Evolutionary conservation across 2,113 vertebrate species (phyloP).

Genomic region (Trinectes maculatus): DNA sequence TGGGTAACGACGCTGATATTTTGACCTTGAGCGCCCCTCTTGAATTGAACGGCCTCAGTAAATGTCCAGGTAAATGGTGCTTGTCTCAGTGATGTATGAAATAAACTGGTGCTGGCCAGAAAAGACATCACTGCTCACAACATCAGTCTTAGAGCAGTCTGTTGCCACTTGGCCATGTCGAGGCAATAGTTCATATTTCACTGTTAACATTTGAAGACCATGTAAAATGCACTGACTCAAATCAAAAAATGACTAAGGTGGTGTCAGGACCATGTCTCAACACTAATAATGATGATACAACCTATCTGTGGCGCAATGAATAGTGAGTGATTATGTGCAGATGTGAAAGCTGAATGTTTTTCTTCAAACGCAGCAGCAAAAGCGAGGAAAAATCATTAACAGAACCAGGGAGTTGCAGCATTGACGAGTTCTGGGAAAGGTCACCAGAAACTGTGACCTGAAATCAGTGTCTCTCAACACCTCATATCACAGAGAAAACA

Average conservation of each 20-base stretch:
- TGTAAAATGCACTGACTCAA: conserved; percentile 59
- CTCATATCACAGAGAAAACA: conserved; percentile 7
- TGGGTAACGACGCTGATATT: conserved; percentile 63
- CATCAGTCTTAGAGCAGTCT: conserved; percentile 58
- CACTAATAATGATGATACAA: conserved; percentile 38
- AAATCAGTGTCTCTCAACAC: too few species aligned
- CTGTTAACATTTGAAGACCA: conserved; percentile 58
- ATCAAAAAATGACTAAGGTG: conserved; percentile 51
- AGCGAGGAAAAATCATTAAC: too few species aligned
- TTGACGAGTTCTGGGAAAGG: conserved; percentile 38
- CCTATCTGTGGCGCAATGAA: not conserved
- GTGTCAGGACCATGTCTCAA: conserved; percentile 34
- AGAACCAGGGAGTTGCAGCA: conserved; percentile 23
- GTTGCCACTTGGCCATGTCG: conserved; percentile 39
- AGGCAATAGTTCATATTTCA: conserved; percentile 50
- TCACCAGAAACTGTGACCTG: conserved; percentile 1
- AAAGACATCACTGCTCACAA: conserved; percentile 64
- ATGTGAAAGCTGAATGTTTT: conserved; percentile 4
- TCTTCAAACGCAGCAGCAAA: not conserved
- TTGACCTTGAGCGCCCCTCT: conserved; percentile 68
- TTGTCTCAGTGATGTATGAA: conserved; percentile 72
- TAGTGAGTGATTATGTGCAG: conserved; percentile 3
- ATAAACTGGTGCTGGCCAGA: conserved; percentile 62
- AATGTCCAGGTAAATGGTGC: conserved; percentile 77
- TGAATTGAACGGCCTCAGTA: conserved; percentile 68